These are phyloP conservation scores for Lepidocyrtinus sp. DNA, from an alignment of 2,888 invertebrate genomes.

Conservation along the genomic window DNA sequence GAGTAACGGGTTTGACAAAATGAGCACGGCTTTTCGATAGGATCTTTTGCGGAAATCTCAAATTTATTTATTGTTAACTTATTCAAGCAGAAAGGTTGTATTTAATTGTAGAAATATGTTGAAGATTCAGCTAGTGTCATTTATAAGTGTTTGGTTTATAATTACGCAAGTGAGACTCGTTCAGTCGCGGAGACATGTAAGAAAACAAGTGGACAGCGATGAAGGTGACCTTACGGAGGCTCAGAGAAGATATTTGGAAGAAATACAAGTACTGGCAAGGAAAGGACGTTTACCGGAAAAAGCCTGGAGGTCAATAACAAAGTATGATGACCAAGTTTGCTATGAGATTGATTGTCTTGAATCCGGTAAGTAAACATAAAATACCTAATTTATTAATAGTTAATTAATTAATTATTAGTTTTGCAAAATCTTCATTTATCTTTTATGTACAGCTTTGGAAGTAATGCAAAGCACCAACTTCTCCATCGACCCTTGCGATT, in stretches of 20 bases:
- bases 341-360: slow-evolving; percentile 25
- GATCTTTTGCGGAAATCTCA: too few relatives aligned
- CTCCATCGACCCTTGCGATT: slow-evolving; percentile 27
- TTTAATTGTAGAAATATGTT: background rate
- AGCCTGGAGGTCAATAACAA: slow-evolving; percentile 23
- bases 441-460: slow-evolving; percentile 29
- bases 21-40: too few relatives aligned
- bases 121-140: background rate
- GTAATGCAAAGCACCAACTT: slow-evolving; percentile 41
- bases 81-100: background rate
- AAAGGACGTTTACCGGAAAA: slow-evolving; percentile 26
- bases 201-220: background rate
- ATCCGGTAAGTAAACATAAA: slow-evolving; percentile 32
- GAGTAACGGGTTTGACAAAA: too few relatives aligned
- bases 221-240: slow-evolving; percentile 27
- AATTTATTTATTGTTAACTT: slow-evolving; percentile 3
- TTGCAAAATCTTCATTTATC: background rate
- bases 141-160: background rate
- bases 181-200: background rate
- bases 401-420: background rate
- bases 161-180: background rate
- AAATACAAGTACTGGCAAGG: slow-evolving; percentile 6
- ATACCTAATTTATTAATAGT: too few relatives aligned
- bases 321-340: slow-evolving; percentile 41
- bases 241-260: slow-evolving; percentile 24